These are phyloP conservation scores for Merodon equestris DNA, from an alignment of 2,888 invertebrate species.

Conservation along the genomic window DNA sequence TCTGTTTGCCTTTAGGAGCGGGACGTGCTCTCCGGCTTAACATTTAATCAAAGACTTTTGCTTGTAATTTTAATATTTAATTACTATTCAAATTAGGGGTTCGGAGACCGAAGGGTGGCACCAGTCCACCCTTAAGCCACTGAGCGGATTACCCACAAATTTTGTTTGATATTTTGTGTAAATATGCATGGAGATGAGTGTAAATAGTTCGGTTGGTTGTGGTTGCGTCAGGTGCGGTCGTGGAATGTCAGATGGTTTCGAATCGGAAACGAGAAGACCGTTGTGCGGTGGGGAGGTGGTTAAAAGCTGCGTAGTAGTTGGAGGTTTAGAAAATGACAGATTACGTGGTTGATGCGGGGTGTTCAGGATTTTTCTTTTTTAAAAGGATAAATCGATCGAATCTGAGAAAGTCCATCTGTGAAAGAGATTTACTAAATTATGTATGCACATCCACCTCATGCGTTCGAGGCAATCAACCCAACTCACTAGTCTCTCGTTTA, in stretches of 20 bases:
- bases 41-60: slow-evolving; percentile 68
- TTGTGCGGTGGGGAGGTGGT: too few species aligned
- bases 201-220: slow-evolving; percentile 48
- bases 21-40: slow-evolving; percentile 64
- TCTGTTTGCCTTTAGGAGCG: slow-evolving; percentile 53
- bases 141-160: slow-evolving; percentile 41
- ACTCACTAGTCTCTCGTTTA: slow-evolving; percentile 31
- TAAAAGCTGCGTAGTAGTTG: too few species aligned
- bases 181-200: slow-evolving; percentile 57
- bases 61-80: slow-evolving; percentile 69
- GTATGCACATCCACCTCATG: not conserved
- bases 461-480: not conserved
- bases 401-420: slow-evolving; percentile 22
- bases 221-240: slow-evolving; percentile 67
- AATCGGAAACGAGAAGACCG: slow-evolving; percentile 34
- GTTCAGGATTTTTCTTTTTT: slow-evolving; percentile 6
- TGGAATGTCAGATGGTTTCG: slow-evolving; percentile 57
- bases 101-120: slow-evolving; percentile 40
- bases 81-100: slow-evolving; percentile 67
- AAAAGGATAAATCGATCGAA: slow-evolving; percentile 6
- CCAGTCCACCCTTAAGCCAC: slow-evolving; percentile 3
- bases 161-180: slow-evolving; percentile 65
- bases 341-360: slow-evolving; percentile 44
- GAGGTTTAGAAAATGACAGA: slow-evolving; percentile 64
- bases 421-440: too few species aligned